Evolutionary conservation across 2,797 vertebrate genomes (phyloP), one percentile per base, ranked within the genome.

Genomic region (Lindbergichthys nudifrons): DNA sequence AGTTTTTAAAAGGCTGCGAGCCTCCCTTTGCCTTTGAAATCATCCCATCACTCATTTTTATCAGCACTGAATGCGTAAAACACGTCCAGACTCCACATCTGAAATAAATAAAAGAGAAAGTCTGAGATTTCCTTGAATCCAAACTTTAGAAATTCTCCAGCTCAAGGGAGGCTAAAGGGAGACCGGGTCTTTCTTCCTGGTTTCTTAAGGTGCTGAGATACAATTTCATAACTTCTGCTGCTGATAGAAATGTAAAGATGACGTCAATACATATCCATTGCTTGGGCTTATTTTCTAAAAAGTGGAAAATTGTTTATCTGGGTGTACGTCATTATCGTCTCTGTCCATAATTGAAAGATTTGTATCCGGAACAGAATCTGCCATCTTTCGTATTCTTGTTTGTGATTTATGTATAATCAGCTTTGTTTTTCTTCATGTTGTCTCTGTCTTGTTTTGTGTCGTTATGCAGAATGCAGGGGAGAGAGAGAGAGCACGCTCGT

Each of bases 21-120:
- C 80, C 65, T 87, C 72, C 61, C 39, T 82, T 86, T 88, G 80
- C 87, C 81, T 93, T 88, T 92, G 87, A 92, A 92, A 91, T 88
- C 83, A 71, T 73, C 67, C 85, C 86, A 87, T 89, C 86, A 81
- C 68, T 90, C 90, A 87, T 82, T 87, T 88, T 88, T 89, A 92
- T 92, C 88, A 86, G 78, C 72, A 43, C 61, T 75, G 81, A 90
- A 86, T 85, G 90, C 84, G 86, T 90, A 88, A 81, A 88, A 86
- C 83, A 89, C 39, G 75, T 75, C 53, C 59, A 12, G 6, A 61
- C 70, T 63, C 67, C 10, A 82, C 65, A 81, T 80, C 77, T 67
- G 36, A 61, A 73, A 74, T 80, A 74, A 65, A 59, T 15, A 16
- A 57, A 39, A 58, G 78, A 76, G 1, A 61, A 53, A 59, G 36